Conservation (phyloP, 2,113 vertebrate genomes). For the pig (Sus scrofa) region DNA sequence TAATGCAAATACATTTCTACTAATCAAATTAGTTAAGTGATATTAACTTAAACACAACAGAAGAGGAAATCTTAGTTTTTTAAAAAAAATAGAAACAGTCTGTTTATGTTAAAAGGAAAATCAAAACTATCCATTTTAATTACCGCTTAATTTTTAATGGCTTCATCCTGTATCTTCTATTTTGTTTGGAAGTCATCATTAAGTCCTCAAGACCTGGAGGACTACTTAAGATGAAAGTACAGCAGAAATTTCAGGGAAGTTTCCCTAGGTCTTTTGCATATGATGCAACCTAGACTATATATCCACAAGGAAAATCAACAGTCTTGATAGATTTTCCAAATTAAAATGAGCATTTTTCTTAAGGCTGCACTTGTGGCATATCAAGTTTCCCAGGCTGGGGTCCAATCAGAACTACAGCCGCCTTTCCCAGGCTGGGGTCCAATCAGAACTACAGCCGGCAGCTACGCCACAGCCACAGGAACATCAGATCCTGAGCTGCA, state of each 20-base stretch:
- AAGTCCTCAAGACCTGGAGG: not conserved
- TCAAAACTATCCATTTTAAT: not conserved
- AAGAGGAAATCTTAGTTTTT: not conserved
- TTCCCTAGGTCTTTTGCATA: not conserved
- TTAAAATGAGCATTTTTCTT: too few species aligned
- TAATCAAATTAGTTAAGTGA: not conserved
- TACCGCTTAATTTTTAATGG: not conserved
- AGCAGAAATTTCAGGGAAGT: not conserved
- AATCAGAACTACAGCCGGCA: too few species aligned
- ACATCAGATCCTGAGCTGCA: too few species aligned
- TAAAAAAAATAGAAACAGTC: not conserved
- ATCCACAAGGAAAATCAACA: not conserved
- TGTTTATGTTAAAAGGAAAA: not conserved
- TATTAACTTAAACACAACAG: not conserved
- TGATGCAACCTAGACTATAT: not conserved
- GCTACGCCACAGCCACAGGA: too few species aligned
- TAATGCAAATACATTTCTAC: not conserved
- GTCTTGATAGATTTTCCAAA: not conserved
- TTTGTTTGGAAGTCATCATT: constrained; percentile 5
- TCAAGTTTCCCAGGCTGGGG: too few species aligned
- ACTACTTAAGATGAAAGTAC: not conserved
- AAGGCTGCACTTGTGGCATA: too few species aligned
- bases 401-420: too few species aligned
- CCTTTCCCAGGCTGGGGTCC: too few species aligned
- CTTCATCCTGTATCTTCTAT: not conserved